Percentiles rank a stretch among this genome's conserved stretches.
phyloP scores from a whole-genome alignment of 2,888 invertebrate genomes.

The Drosophila mimica region DNA sequence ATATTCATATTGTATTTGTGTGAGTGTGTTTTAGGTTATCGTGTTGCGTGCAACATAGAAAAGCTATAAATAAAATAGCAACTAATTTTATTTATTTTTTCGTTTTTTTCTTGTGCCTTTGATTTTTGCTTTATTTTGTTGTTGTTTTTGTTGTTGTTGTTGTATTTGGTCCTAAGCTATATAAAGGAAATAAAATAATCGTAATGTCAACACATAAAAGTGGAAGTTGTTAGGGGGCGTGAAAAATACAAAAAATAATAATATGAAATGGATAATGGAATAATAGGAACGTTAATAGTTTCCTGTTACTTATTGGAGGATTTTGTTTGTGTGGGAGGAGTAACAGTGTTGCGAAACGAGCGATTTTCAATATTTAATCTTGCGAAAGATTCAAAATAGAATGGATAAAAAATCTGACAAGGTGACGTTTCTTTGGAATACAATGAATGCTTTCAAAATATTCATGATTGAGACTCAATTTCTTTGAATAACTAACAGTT shows the following conservation, averaged over 20 bases:
- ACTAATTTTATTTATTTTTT: conserved; percentile 81
- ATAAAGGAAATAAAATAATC: conserved; percentile 72
- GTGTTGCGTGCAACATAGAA: conserved; percentile 46
- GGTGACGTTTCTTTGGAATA: neutral
- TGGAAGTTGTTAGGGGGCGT: conserved; percentile 19
- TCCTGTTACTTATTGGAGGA: neutral
- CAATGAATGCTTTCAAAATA: neutral
- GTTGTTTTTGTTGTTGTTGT: neutral
- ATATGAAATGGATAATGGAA: neutral
- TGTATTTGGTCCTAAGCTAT: neutral
- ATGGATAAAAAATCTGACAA: neutral
- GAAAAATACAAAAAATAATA: conserved; percentile 8
- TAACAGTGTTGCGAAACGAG: neutral
- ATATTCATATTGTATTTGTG: conserved; percentile 2
- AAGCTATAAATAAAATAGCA: conserved; percentile 77
- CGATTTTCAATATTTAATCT: neutral
- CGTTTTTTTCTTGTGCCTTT: conserved; percentile 18
- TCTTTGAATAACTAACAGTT: neutral
- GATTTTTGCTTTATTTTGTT: conserved; percentile 5
- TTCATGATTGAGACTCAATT: neutral
- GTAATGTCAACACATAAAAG: conserved; percentile 56
- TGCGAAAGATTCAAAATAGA: too few species aligned
- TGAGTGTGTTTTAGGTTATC: conserved; percentile 26
- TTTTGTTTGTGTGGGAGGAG: neutral
- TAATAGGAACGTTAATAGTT: neutral